A percentile compares a stretch with the other conserved stretches of the same genome.
These are phyloP conservation scores for Tortrix viridana DNA, from an alignment of 2,888 invertebrate genomes.

Conservation along the genomic window DNA sequence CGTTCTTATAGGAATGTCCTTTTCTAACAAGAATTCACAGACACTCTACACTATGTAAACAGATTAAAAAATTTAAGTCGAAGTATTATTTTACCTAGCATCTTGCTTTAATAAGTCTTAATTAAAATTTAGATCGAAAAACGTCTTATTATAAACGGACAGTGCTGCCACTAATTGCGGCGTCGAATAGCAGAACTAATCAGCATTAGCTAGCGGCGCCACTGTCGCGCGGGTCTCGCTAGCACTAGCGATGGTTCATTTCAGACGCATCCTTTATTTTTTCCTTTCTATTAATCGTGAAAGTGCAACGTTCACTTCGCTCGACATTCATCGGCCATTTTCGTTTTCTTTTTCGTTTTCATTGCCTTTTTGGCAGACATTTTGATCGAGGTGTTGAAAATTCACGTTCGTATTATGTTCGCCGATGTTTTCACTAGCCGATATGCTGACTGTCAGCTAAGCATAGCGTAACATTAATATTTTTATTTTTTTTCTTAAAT, in stretches of 20 bases:
- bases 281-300: conserved; percentile 77
- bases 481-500: neutral
- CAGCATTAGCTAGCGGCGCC: conserved; percentile 57
- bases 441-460: neutral
- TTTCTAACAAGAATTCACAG: neutral
- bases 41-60: neutral
- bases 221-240: conserved; percentile 52
- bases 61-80: neutral
- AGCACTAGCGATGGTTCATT: conserved; percentile 76
- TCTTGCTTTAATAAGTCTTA: neutral
- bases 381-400: conserved; percentile 69
- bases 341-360: conserved; percentile 76
- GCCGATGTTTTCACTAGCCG: conserved; percentile 4
- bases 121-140: conserved; percentile 12
- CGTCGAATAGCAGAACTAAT: conserved; percentile 79
- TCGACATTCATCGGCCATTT: conserved; percentile 76
- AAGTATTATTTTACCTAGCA: too few relatives aligned
- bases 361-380: conserved; percentile 73
- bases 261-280: conserved; percentile 68
- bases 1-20: conserved; percentile 9
- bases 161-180: conserved; percentile 65
- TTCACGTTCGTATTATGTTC: conserved; percentile 13
- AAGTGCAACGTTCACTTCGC: conserved; percentile 82
- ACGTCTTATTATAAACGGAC: conserved; percentile 44
- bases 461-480: neutral